phyloP scores from a whole-genome alignment of 2,113 vertebrate genomes.

The Phodopus roborovskii region DNA sequence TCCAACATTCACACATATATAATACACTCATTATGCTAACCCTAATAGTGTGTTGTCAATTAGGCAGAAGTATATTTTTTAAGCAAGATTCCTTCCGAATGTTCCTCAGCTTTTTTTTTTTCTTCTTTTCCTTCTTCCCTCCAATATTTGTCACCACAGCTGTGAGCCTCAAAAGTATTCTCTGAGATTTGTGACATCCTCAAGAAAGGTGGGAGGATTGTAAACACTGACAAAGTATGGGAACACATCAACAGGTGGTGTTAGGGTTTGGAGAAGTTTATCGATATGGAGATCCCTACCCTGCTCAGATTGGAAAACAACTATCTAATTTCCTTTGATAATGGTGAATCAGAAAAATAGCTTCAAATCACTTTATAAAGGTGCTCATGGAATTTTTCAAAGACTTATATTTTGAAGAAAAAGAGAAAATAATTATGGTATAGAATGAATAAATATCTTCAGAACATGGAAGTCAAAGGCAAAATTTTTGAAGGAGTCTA shows the following conservation, averaged over 20 bases:
- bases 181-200: not conserved
- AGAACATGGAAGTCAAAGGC: not conserved
- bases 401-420: not conserved
- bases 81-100: accelerated
- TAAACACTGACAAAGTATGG: not conserved
- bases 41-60: not conserved
- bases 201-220: not conserved
- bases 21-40: not conserved
- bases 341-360: not conserved
- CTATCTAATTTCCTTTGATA: not conserved
- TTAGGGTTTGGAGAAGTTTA: not conserved
- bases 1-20: not conserved
- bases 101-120: not conserved
- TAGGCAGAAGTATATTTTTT: not conserved
- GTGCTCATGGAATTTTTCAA: not conserved
- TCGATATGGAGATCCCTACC: not conserved
- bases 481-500: not conserved
- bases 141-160: not conserved
- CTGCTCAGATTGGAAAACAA: not conserved
- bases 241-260: not conserved
- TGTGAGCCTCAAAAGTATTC: not conserved
- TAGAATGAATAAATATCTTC: not conserved
- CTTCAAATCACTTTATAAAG: not conserved
- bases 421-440: not conserved
- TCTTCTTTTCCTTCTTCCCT: not conserved